Conservation (phyloP, 2,113 vertebrate species). For the Otis tarda region DNA sequence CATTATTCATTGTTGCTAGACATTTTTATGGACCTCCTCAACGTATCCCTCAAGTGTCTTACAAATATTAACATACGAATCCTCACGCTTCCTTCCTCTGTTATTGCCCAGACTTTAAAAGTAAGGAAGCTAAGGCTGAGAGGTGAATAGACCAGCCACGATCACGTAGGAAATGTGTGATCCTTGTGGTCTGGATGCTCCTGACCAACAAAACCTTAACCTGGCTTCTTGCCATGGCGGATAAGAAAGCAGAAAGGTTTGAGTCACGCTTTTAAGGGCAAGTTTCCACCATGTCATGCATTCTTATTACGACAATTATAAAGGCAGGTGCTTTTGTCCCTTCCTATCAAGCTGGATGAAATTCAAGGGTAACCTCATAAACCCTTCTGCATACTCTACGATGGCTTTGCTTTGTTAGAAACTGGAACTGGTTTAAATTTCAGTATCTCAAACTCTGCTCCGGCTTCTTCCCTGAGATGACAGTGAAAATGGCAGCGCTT, state of each 20-base stretch:
- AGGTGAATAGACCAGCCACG: not conserved
- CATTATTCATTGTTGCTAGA: not conserved
- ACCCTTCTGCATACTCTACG: not conserved
- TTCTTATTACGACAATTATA: not conserved
- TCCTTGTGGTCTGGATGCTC: not conserved
- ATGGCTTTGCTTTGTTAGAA: not conserved
- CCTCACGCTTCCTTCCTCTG: slow-evolving; percentile 33
- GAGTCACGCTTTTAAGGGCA: not conserved
- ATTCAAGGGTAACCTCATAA: not conserved
- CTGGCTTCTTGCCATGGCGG: not conserved
- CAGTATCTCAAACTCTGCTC: not conserved
- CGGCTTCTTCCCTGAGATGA: not conserved
- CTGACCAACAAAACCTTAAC: not conserved
- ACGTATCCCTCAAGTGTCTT: not conserved
- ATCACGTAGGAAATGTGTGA: slow-evolving; percentile 21
- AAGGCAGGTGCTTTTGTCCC: not conserved
- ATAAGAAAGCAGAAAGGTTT: not conserved
- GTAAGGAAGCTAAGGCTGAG: not conserved
- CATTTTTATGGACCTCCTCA: slow-evolving; percentile 33
- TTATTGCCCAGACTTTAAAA: slow-evolving; percentile 14
- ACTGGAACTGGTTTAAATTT: not conserved
- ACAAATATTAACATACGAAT: slow-evolving; percentile 4
- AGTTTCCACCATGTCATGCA: not conserved
- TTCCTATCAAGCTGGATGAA: not conserved
- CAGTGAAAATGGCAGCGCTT: not conserved